Conservation (phyloP, 2,797 vertebrate species). For the Pantherophis vulpinus region DNA sequence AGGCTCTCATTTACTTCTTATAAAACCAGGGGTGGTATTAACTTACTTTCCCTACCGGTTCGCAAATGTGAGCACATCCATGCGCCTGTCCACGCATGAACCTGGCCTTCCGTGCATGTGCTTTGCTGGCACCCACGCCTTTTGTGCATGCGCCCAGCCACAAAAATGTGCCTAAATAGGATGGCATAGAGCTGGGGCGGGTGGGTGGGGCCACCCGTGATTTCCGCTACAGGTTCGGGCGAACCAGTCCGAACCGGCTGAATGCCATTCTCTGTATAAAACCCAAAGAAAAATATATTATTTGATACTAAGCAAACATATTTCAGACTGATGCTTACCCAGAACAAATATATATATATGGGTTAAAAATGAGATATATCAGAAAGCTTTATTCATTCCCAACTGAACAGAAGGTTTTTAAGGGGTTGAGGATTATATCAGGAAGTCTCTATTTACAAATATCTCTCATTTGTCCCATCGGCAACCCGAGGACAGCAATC, state of each 20-base stretch:
- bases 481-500: neutral
- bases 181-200: no score
- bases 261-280: no score
- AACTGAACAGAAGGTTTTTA: neutral
- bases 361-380: neutral
- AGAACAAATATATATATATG: neutral
- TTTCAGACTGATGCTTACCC: neutral
- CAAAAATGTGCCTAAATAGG: no score
- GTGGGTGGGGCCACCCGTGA: no score
- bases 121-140: no score
- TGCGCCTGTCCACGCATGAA: fast-evolving
- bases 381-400: neutral
- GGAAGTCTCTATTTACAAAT: neutral
- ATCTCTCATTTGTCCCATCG: neutral
- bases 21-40: neutral
- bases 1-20: neutral
- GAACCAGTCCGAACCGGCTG: no score
- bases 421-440: neutral
- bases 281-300: neutral
- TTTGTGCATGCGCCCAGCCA: no score
- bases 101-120: no score
- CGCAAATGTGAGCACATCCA: no score
- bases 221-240: no score
- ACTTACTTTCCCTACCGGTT: no score
- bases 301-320: neutral